Conservation (phyloP, 1,140 invertebrate genomes). For the Pseudomyrmex sp. region DNA sequence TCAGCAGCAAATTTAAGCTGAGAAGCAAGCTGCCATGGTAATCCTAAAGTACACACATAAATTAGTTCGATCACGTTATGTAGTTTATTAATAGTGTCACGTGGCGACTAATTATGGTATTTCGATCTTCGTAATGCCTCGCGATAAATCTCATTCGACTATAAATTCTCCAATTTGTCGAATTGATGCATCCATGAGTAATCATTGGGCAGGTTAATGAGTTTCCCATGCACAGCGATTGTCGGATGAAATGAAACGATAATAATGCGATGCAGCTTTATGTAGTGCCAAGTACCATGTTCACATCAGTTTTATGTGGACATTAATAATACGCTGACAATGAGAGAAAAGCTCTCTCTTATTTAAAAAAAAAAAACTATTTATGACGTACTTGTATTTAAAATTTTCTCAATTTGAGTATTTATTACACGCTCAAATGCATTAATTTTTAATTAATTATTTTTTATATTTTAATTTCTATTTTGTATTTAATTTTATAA, state of each 20-base stretch:
- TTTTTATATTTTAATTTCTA: too few species aligned
- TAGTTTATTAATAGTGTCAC: constrained; percentile 54
- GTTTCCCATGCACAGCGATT: constrained; percentile 35
- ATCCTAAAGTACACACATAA: constrained; percentile 44
- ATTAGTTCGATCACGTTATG: constrained; percentile 36
- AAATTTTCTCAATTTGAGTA: too few species aligned
- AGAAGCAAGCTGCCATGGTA: background rate
- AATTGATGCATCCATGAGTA: constrained; percentile 44
- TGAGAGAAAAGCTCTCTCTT: background rate
- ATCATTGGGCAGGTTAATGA: constrained; percentile 53
- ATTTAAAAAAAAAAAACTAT: background rate
- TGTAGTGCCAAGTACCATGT: background rate
- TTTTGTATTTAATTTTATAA: too few species aligned
- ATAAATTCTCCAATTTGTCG: constrained; percentile 47
- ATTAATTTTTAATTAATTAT: too few species aligned
- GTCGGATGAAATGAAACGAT: constrained; percentile 48
- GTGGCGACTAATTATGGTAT: constrained; percentile 50
- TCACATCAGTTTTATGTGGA: background rate
- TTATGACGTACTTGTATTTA: too few species aligned
- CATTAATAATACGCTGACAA: background rate
- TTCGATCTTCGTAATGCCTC: constrained; percentile 56
- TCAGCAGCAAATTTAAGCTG: background rate
- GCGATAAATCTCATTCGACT: constrained; percentile 46
- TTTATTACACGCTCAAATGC: too few species aligned
- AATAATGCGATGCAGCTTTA: constrained; percentile 32